phyloP scores from a whole-genome alignment of 2,888 invertebrate species.

The Eumacrocentrus americanus region DNA sequence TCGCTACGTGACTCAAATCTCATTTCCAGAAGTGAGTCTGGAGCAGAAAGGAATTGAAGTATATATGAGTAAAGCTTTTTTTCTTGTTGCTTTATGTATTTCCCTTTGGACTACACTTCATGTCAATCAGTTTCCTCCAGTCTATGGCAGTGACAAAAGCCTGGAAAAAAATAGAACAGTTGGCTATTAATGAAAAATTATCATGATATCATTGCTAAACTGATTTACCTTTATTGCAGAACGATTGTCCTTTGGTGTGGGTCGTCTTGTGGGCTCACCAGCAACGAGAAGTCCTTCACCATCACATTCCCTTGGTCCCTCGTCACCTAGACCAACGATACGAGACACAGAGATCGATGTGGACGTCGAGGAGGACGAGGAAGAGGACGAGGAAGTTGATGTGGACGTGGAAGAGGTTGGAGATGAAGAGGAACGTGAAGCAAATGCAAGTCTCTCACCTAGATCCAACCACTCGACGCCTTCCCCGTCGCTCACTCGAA shows the following conservation, averaged over 20 bases:
- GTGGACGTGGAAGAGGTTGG: constrained; percentile 59
- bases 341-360: constrained; percentile 53
- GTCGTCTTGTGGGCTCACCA: constrained; percentile 71
- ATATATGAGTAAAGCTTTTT: background rate
- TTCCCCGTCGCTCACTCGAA: constrained; percentile 47
- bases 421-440: constrained; percentile 56
- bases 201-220: too few relatives aligned
- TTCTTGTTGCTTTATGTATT: background rate
- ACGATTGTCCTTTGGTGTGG: constrained; percentile 84
- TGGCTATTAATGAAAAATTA: background rate
- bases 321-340: constrained; percentile 50
- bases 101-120: background rate
- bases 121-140: background rate
- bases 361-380: constrained; percentile 56
- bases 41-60: background rate
- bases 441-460: constrained; percentile 50
- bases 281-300: constrained; percentile 54
- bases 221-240: too few relatives aligned
- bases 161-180: background rate
- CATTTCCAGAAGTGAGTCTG: constrained; percentile 39
- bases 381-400: constrained; percentile 55
- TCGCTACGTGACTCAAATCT: constrained; percentile 58
- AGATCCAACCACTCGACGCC: constrained; percentile 52
- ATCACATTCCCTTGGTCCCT: constrained; percentile 55
- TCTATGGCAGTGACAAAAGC: background rate